phyloP scores from a whole-genome alignment of 2,888 invertebrate genomes.

The Papilio elwesi region DNA sequence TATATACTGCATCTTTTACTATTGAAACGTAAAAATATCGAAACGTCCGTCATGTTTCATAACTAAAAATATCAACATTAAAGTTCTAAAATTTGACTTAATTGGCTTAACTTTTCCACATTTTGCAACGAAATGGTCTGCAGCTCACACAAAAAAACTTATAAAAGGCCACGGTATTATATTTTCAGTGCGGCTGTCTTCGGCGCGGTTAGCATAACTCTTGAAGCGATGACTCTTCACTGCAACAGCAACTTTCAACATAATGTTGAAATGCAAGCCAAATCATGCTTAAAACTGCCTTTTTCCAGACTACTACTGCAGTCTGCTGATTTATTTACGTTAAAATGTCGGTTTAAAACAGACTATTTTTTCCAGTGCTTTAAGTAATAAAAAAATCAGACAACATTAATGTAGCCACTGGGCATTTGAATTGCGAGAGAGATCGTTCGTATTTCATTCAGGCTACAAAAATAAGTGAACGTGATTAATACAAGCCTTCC shows the following conservation, averaged over 20 bases:
- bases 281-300: conserved; percentile 35
- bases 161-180: conserved; percentile 7
- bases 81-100: conserved; percentile 1
- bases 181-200: conserved; percentile 26
- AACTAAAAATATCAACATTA: neutral
- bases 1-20: neutral
- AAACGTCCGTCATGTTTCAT: neutral
- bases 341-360: conserved; percentile 3
- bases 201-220: conserved; percentile 37
- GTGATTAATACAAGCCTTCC: no score
- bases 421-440: neutral
- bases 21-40: neutral
- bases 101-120: conserved; percentile 19
- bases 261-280: conserved; percentile 37
- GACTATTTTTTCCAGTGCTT: neutral
- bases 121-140: conserved; percentile 5
- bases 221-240: conserved; percentile 38
- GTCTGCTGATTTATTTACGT: conserved; percentile 16
- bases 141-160: conserved; percentile 11
- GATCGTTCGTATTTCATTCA: neutral
- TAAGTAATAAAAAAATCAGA: neutral
- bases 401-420: neutral
- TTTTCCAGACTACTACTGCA: conserved; percentile 25
- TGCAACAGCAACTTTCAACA: conserved; percentile 37
- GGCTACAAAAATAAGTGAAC: neutral